phyloP scores from a whole-genome alignment of 37 sponge, comb jelly and placozoan species.

The Halichondria panicea region DNA sequence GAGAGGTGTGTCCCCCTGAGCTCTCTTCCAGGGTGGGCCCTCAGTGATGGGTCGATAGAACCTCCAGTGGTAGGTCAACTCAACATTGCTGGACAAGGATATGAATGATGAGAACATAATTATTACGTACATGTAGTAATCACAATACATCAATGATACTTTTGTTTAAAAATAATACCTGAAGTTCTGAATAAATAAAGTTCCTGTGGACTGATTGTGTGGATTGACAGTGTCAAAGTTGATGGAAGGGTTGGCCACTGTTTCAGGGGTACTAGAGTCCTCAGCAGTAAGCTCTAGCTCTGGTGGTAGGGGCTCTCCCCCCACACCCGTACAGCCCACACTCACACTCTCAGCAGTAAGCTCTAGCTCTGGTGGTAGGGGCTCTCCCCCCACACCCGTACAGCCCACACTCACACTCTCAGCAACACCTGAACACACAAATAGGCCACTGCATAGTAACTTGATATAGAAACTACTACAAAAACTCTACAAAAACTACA shows the following conservation, averaged over 20 bases:
- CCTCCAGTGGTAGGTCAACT: constrained; percentile 48
- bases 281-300: neutral
- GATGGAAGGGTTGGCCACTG: constrained; percentile 1
- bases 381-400: neutral
- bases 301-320: neutral
- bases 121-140: too few relatives aligned
- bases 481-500: too few relatives aligned
- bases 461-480: too few relatives aligned
- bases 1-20: constrained; percentile 4
- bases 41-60: constrained; percentile 56
- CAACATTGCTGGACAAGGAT: constrained; percentile 25
- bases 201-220: constrained; percentile 11
- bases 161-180: too few relatives aligned
- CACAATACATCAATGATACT: too few relatives aligned
- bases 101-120: too few relatives aligned
- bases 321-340: constrained; percentile 10
- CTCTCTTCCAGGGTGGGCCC: too few relatives aligned
- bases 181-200: constrained; percentile 49
- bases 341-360: neutral
- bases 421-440: constrained; percentile 12
- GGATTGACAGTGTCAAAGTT: constrained; percentile 52
- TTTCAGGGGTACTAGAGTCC: neutral
- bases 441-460: too few relatives aligned
- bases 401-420: constrained; percentile 21
- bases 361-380: too few relatives aligned